Conservation (phyloP, 2,113 vertebrate species). For the Ochotona princeps region DNA sequence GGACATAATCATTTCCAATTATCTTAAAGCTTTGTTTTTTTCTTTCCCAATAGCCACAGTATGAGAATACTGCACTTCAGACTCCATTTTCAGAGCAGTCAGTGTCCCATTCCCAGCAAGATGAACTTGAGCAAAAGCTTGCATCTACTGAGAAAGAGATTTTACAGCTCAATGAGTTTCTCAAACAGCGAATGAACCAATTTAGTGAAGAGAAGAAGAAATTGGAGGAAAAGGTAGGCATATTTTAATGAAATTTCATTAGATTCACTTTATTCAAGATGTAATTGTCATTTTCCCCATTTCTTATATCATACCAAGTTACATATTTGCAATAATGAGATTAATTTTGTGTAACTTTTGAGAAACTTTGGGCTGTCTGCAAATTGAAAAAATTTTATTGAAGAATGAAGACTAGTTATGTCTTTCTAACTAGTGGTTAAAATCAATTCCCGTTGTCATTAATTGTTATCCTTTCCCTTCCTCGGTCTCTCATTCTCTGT, state of each 20-base stretch:
- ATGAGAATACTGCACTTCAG: constrained; percentile 83
- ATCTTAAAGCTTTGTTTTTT: background rate
- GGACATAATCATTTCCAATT: too few species aligned
- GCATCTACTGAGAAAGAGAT: constrained; percentile 91
- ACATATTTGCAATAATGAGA: background rate
- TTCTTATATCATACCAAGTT: background rate
- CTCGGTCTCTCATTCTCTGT: background rate
- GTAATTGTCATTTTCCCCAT: background rate
- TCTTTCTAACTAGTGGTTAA: constrained; percentile 40
- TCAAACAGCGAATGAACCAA: constrained; percentile 91
- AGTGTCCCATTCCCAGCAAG: constrained; percentile 84
- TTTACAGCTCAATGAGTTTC: constrained; percentile 90
- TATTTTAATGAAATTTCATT: background rate
- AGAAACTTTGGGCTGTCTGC: background rate
- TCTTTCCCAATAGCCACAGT: constrained; percentile 80
- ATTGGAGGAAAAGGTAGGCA: constrained; percentile 95
- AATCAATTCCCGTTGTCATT: background rate
- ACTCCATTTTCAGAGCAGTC: constrained; percentile 82
- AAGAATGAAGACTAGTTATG: background rate
- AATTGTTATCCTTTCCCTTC: background rate
- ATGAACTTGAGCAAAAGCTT: constrained; percentile 92
- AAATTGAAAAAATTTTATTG: background rate
- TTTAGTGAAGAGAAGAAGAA: constrained; percentile 94
- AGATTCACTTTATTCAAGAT: background rate
- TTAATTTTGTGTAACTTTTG: constrained; percentile 29